Percentiles rank a stretch among this genome's conserved stretches.
Conservation (phyloP, 1,140 invertebrate genomes). For the Campoletis sonorensis region DNA sequence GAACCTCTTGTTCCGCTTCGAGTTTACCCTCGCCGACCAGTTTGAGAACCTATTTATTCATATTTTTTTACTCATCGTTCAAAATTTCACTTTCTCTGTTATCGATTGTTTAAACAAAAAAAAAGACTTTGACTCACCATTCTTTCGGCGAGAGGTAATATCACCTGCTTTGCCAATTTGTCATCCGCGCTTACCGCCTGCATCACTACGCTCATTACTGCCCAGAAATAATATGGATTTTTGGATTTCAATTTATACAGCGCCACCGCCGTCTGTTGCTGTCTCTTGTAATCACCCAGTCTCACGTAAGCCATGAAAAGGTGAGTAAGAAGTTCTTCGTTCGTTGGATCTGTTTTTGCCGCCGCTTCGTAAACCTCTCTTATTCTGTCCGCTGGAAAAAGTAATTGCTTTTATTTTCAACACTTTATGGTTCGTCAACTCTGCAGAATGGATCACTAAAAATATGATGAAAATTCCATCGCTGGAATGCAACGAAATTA, state of each 20-base stretch:
- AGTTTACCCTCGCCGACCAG: slow-evolving; percentile 92
- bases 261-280: slow-evolving; percentile 91
- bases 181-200: slow-evolving; percentile 81
- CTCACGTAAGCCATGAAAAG: slow-evolving; percentile 97
- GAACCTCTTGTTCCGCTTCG: slow-evolving; percentile 95
- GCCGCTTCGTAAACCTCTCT: slow-evolving; percentile 93
- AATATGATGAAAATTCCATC: too few relatives aligned
- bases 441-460: too few relatives aligned
- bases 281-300: slow-evolving; percentile 92
- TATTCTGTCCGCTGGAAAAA: slow-evolving; percentile 88
- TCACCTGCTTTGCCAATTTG: slow-evolving; percentile 70
- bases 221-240: slow-evolving; percentile 99
- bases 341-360: slow-evolving; percentile 88
- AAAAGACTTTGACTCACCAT: slow-evolving; percentile 77
- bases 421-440: neutral
- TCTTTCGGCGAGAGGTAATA: slow-evolving; percentile 89
- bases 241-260: slow-evolving; percentile 95
- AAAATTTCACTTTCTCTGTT: neutral
- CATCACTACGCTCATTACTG: slow-evolving; percentile 96
- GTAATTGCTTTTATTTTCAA: too few relatives aligned
- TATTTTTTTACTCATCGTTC: neutral
- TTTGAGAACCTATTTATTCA: slow-evolving; percentile 83
- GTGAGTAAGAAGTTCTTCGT: slow-evolving; percentile 94
- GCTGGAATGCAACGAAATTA: too few relatives aligned
- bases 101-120: slow-evolving; percentile 12